These are phyloP conservation scores for Mastigias papua DNA, from an alignment of 30 jellyfish, hydroid and myxozoan genomes.

Conservation along the genomic window DNA sequence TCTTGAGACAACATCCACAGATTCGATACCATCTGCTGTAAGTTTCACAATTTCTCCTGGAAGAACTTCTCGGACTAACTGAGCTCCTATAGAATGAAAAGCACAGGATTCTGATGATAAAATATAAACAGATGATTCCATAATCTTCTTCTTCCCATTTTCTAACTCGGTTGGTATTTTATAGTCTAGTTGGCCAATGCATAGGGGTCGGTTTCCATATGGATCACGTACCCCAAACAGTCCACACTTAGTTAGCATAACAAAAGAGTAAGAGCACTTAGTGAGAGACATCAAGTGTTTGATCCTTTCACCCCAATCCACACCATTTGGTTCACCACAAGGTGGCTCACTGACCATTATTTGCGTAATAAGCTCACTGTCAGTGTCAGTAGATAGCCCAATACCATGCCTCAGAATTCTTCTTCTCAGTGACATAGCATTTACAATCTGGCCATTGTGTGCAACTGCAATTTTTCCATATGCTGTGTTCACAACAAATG, in stretches of 20 bases:
- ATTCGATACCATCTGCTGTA: conserved; percentile 68
- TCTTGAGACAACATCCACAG: conserved; percentile 67
- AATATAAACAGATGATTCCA: conserved; percentile 34
- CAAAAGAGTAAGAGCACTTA: conserved; percentile 82
- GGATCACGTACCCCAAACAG: conserved; percentile 94
- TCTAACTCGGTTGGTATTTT: conserved; percentile 27
- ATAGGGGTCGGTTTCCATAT: conserved; percentile 91
- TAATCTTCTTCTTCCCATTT: conserved; percentile 46
- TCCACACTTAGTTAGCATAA: conserved; percentile 81
- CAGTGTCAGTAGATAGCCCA: conserved; percentile 88
- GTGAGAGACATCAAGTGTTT: conserved; percentile 80
- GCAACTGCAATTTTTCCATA: conserved; percentile 96
- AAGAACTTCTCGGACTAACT: conserved; percentile 74
- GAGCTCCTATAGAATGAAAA: conserved; percentile 88
- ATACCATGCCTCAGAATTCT: conserved; percentile 85
- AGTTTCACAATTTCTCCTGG: conserved; percentile 95
- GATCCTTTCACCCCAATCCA: conserved; percentile 88
- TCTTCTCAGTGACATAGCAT: conserved; percentile 76
- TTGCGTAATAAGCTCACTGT: conserved; percentile 92
- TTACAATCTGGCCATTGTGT: conserved; percentile 93
- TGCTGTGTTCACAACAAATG: conserved; percentile 89
- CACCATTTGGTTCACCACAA: conserved; percentile 93
- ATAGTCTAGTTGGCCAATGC: conserved; percentile 75
- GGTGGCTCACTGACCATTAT: conserved; percentile 96
- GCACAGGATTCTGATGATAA: conserved; percentile 96